These are phyloP conservation scores for Hedya salicella DNA, from an alignment of 2,888 invertebrate genomes.

Conservation along the genomic window DNA sequence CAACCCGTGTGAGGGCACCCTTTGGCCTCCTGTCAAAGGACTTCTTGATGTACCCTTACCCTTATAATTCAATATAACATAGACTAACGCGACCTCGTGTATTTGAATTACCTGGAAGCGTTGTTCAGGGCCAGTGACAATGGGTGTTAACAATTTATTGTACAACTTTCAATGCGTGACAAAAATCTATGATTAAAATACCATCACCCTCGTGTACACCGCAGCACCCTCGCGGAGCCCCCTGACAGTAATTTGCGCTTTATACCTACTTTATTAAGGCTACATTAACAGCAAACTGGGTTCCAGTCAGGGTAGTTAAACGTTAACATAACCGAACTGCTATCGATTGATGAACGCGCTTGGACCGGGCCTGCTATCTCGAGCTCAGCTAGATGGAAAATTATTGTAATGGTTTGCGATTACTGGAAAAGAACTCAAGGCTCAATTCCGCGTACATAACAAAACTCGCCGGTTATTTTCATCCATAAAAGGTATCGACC, in stretches of 20 bases:
- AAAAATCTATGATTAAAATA: constrained; percentile 33
- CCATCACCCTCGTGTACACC: constrained; percentile 12
- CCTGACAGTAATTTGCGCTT: constrained; percentile 26
- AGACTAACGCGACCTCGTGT: no score
- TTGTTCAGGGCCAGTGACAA: constrained; percentile 12
- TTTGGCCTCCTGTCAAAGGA: no score
- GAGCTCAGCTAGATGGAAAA: not conserved
- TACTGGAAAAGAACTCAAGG: constrained; percentile 35
- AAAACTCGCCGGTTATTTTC: constrained; percentile 7
- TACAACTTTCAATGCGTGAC: constrained; percentile 33
- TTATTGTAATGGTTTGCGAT: constrained; percentile 2
- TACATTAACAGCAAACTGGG: constrained; percentile 6
- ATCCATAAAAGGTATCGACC: constrained; percentile 23
- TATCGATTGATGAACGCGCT: constrained; percentile 30
- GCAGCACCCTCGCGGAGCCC: not conserved
- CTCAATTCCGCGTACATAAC: not conserved
- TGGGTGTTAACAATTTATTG: constrained; percentile 26
- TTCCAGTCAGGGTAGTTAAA: constrained; percentile 32
- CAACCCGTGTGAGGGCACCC: not conserved
- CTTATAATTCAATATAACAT: not conserved
- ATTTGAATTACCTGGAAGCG: not conserved
- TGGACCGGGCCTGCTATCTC: not conserved
- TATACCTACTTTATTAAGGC: not conserved
- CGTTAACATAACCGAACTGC: constrained; percentile 20
- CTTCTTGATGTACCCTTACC: not conserved